These are phyloP conservation scores for Luscinia megarhynchos DNA, from an alignment of 2,797 vertebrate species.

Conservation along the genomic window DNA sequence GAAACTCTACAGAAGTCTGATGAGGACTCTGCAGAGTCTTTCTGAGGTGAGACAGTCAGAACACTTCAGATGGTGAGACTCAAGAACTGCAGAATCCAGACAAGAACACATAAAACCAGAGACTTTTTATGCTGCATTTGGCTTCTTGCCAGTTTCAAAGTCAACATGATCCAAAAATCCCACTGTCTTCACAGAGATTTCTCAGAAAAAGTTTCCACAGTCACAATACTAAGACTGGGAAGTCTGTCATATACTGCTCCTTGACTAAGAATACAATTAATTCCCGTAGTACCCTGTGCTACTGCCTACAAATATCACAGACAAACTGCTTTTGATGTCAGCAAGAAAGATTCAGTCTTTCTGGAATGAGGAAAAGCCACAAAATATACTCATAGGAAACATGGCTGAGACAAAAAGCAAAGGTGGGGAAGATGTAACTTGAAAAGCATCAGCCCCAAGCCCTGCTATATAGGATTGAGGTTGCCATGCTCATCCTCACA, in stretches of 20 bases:
- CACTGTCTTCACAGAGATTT: not conserved
- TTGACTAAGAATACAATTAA: not conserved
- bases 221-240: not conserved
- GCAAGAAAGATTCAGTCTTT: not conserved
- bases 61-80: not conserved
- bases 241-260: not conserved
- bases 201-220: not conserved
- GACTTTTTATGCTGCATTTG: not conserved
- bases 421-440: not conserved
- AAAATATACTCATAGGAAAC: not conserved
- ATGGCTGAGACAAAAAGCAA: not conserved
- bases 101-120: not conserved
- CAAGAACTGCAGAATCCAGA: not conserved
- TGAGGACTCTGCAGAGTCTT: not conserved
- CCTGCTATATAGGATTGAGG: accelerated
- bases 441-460: not conserved
- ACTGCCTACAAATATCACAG: not conserved
- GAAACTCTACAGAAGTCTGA: not conserved
- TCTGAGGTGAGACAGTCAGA: not conserved
- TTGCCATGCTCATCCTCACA: not conserved
- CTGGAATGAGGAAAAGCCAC: not conserved
- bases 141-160: not conserved
- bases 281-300: not conserved
- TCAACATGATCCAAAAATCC: not conserved
- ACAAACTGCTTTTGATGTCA: not conserved